Percentiles rank a stretch among this genome's conserved stretches.
These are phyloP conservation scores for Ormyrus thymus DNA, from an alignment of 2,888 invertebrate species.

Conservation along the genomic window DNA sequence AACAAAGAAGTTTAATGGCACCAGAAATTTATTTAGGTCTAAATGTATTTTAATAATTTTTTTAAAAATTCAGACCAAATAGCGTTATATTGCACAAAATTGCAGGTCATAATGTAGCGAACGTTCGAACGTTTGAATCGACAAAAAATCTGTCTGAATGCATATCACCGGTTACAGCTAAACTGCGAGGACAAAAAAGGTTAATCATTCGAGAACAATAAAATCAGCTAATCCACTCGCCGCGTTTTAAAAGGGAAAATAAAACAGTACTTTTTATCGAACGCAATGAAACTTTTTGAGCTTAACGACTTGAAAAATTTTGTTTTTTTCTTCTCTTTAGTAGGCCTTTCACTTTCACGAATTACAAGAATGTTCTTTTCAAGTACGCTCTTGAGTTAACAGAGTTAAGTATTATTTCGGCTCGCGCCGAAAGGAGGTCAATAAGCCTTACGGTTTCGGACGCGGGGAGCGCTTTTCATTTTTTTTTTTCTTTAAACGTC, in stretches of 20 bases:
- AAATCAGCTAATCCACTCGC: slow-evolving; percentile 1
- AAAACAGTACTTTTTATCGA: not conserved
- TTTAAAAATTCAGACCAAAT: too few species aligned
- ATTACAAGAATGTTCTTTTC: slow-evolving; percentile 17
- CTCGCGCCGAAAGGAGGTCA: slow-evolving; percentile 38
- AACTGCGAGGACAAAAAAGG: not conserved
- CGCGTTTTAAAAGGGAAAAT: not conserved
- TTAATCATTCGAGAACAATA: too few species aligned
- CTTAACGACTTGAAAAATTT: slow-evolving; percentile 27
- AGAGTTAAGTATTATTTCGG: slow-evolving; percentile 38
- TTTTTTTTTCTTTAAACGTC: slow-evolving; percentile 15
- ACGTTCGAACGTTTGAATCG: too few species aligned
- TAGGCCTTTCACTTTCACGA: slow-evolving; percentile 37
- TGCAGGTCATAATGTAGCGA: too few species aligned
- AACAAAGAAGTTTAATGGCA: not conserved
- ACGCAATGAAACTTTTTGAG: slow-evolving; percentile 22
- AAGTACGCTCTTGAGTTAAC: slow-evolving; percentile 21
- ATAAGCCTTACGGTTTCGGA: slow-evolving; percentile 31
- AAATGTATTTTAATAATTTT: too few species aligned
- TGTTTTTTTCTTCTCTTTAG: slow-evolving; percentile 16
- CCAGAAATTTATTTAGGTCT: not conserved
- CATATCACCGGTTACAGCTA: too few species aligned
- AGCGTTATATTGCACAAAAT: too few species aligned
- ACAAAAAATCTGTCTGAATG: too few species aligned
- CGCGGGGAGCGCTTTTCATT: slow-evolving; percentile 4